Base-by-base conservation (phyloP, 2,113 vertebrate genomes). In the Vulpes lagopus region DNA sequence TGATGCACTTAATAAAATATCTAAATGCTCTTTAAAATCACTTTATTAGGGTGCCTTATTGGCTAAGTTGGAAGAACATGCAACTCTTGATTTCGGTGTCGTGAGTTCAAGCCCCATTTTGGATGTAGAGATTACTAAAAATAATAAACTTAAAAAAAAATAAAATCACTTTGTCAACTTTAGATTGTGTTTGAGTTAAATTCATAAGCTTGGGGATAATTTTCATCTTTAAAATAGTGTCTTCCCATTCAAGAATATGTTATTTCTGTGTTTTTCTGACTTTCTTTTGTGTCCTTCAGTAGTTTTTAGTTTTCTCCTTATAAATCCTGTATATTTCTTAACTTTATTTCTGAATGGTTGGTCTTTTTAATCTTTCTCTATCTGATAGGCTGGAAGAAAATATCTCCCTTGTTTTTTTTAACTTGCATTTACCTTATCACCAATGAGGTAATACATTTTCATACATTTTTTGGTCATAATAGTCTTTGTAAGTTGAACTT, bases 1-100 rank as follows among this genome's bases (percentile, higher is more conserved):
- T 91, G 49, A 64, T 85, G 80, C 87, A 57, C 3, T 64, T 97
- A 62, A 73, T 94, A 71, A 89, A 94, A 89, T 85, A 64, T 64
- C 25, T n/a, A 92, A 17, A 59, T 71, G 19, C 32, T 81, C 35
- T 81, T 93, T 74, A 95, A 95, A 95, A n/a, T 65, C 43, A 71
- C 23, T 88, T 84, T 69, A 25, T 78, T 32, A 62, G 17, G 32
- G 16, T 8, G 8, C 67, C 67, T 69, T 8, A 69, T 17, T 35
- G 67, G 67, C 32, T 69, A 16, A 8, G 7, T 69, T 3, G 3
- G 32, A 69, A 35, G 67, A 69, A 35, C 67, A 69, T 69, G 67
- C 16, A 35, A 69, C 67, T 69, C 67, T 20, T 69, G n/a, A 69
- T n/a, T 5, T 69, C n/a, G 0, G 32, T 32, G 32, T 35, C 67